phyloP scores from a whole-genome alignment of 2,888 invertebrate genomes.

The Anoplius nigerrimus region DNA sequence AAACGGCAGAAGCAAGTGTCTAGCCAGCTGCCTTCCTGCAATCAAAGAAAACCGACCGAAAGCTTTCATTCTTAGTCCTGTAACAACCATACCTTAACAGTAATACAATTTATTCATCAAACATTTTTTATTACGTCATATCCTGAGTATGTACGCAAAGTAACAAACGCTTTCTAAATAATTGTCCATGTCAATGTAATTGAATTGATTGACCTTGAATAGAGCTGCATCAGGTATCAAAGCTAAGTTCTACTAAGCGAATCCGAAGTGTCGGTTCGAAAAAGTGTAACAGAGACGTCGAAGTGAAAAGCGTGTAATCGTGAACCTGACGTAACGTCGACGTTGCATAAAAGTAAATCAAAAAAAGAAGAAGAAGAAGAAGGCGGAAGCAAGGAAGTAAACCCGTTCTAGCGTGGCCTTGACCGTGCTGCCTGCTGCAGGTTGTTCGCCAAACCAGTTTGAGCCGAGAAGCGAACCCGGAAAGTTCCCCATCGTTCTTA shows the following conservation, averaged over 20 bases:
- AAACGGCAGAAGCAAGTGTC: conserved; percentile 85
- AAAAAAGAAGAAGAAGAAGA: conserved; percentile 80
- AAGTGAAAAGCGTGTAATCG: too few relatives aligned
- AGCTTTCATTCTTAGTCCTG: too few relatives aligned
- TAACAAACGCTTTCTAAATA: too few relatives aligned
- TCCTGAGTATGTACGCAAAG: too few relatives aligned
- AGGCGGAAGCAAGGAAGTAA: conserved; percentile 83
- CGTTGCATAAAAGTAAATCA: background rate
- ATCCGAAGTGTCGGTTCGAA: too few relatives aligned
- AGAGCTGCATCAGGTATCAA: too few relatives aligned
- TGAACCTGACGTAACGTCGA: background rate
- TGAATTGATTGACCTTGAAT: too few relatives aligned
- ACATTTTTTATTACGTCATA: too few relatives aligned
- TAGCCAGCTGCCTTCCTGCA: conserved; percentile 84
- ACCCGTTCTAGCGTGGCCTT: conserved; percentile 80
- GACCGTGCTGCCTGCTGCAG: conserved; percentile 66
- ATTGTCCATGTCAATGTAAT: too few relatives aligned
- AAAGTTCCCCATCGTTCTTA: conserved; percentile 44
- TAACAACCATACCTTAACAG: too few relatives aligned
- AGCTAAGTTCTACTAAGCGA: too few relatives aligned
- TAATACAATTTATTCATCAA: too few relatives aligned
- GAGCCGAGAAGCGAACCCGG: conserved; percentile 37
- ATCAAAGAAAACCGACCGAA: conserved; percentile 56
- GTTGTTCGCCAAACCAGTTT: conserved; percentile 37
- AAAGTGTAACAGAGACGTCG: background rate